Base-by-base conservation (phyloP, 2,113 vertebrate species). In the Phaethornis superciliosus region DNA sequence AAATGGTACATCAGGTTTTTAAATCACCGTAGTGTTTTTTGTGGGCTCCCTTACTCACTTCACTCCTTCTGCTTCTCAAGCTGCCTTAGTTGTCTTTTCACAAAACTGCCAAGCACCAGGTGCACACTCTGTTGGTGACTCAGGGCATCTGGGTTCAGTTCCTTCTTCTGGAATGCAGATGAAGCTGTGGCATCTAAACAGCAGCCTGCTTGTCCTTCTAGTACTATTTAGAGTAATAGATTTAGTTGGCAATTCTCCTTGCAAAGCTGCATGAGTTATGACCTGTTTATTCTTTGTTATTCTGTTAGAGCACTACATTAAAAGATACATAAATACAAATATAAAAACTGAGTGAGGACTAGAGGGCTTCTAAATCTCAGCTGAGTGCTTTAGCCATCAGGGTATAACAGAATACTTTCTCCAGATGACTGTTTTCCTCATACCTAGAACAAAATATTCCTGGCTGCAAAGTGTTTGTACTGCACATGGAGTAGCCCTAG, bases 91-190 rank as follows among this genome's bases (percentile, higher is more conserved):
- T n/a, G 2, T 18, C 44, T 60, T n/a, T 10, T 37, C 37, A 27
- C 46, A 65, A 44, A 65, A 37, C 58, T 71, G 58, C 40, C 30
- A 70, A 42, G 27, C 0, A 0, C 74, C 35, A 13, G 47, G 2
- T 51, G 17, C 23, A 81, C 37, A 44, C 6, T 1, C 17, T 9
- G 3, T 37, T 23, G 26, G 33, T 65, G 49, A 27, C 12, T 54
- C 0, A 0, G 24, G 42, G 10, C 4, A 2, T 30, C 30, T 42
- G 55, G 9, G 37, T 51, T 76, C 17, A 15, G 1, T 85, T 67
- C 21, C 32, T n/a, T 68, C 60, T 64, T 60, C 52, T 56, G 75
- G 40, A 81, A 62, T 51, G 46, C 6, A 20, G 11, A 46, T 71
- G 15, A 70, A 60, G 51, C 15, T 18, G 30, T 44, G 28, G 27